Evolutionary conservation across 2,797 vertebrate species (phyloP), one percentile per base, ranked within the genome.

Genomic region (Helicolenus hilgendorfi): DNA sequence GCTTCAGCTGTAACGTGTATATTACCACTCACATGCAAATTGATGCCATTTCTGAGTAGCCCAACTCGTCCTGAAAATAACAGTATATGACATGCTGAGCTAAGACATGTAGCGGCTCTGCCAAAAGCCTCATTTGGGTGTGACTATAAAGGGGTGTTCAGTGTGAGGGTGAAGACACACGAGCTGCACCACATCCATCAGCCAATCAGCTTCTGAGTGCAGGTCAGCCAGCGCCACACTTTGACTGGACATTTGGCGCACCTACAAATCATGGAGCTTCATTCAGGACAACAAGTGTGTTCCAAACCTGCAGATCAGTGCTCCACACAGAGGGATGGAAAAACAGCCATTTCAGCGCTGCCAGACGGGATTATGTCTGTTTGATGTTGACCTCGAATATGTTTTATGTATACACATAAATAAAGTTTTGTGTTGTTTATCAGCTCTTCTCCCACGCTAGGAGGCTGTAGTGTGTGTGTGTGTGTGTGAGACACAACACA

Each of bases 91-190:
- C 55, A 14, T 14, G 27, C 7, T 0, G 24, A 5, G 13, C 2
- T 31, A 5, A 22, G 56, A 62, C 27, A 1, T 65, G 45, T 7
- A 18, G 68, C 2, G n/a, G 1, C 4, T 31, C 41, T 14, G 78
- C 65, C 64, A 81, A 77, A 88, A 77, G 36, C 69, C 79, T 81
- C 84, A 41, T 72, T 79, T 62, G 81, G 79, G 56, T 78, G 72
- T 10, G 79, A 89, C 86, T 73, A 26, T 24, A n/a, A 68, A 75
- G 41, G 14, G 27, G 10, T 2, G 3, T 4, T 77, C 36, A 59
- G 20, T 55, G 5, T 35, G 38, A 36, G 63, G 27, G 15, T 27
- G 5, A 45, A 55, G 24, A 59, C 36, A 45, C 45, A 64, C 2
- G 1, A 76, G 26, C 9, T 18, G 35, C 33, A 15, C 18, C 63